Evolutionary conservation across 2,888 invertebrate species (phyloP).

Genomic region (Drosophila tanythrix): DNA sequence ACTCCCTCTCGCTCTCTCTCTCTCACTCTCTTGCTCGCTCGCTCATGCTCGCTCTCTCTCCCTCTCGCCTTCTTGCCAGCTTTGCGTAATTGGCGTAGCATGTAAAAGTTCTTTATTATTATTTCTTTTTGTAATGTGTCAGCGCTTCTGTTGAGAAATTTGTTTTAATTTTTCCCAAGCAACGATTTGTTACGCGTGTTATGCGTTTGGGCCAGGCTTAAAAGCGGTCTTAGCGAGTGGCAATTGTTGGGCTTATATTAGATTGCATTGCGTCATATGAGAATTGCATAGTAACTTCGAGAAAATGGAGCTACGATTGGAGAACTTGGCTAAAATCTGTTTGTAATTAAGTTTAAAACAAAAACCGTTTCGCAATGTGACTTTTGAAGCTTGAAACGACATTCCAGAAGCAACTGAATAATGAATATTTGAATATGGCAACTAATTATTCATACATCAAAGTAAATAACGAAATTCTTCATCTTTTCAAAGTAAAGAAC

Average conservation of each 20-base stretch:
- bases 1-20: neutral
- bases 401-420: neutral
- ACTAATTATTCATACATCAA: neutral
- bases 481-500: neutral
- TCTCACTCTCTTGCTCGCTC: neutral
- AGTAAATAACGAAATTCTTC: neutral
- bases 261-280: constrained; percentile 27
- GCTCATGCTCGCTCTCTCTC: neutral
- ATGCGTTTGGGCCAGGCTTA: constrained; percentile 13
- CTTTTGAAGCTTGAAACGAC: neutral
- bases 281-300: constrained; percentile 14
- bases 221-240: constrained; percentile 14
- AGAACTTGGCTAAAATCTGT: neutral
- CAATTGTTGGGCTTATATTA: constrained; percentile 9
- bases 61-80: neutral
- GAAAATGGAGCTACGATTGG: neutral
- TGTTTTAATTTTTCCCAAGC: constrained; percentile 4
- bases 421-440: neutral
- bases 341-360: neutral
- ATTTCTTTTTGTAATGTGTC: constrained; percentile 50
- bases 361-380: neutral
- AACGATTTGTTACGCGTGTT: constrained; percentile 61
- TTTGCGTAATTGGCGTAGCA: constrained; percentile 43
- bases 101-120: constrained; percentile 43
- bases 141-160: constrained; percentile 62